Evolutionary conservation across 2,888 invertebrate genomes (phyloP), one percentile per base, ranked within the genome.

Genomic region (Chouioia cunea): DNA sequence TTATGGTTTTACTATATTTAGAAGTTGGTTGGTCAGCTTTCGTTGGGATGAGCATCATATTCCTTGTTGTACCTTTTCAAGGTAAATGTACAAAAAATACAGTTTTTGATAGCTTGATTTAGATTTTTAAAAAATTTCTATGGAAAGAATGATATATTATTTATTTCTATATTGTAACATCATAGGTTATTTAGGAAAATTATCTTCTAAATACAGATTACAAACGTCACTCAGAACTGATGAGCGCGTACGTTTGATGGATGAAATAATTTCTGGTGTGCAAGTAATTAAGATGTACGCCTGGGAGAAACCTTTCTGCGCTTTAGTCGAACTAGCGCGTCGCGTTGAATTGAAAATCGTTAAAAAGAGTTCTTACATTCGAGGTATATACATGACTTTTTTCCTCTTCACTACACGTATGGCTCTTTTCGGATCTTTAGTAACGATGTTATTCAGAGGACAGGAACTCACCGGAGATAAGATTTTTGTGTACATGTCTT

Each of bases 41-140:
- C 44, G 90, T 95, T 57, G 97, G 97, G 14, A 93, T 97, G 64
- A 89, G 91, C 0, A 92, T 94, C 6, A 90, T 97, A 43, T 89
- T 97, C 43, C 82, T 96, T 12, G 92, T 97, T 1, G 91, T 97
- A 65, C 97, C 97, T 0, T 90, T 97, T 48, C 97, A 98, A 89
- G 94, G 93, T 84, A 62, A 10, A 10, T 77, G 36, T 23, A 4
- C 20, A 48, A 14, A 44, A 48, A 10, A 6, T 4, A 27, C 27
- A 27, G n/a, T n/a, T n/a, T 36, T 36, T 36, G 10, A 6, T 36
- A 36, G 36, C n/a, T n/a, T n/a, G n/a, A n/a, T n/a, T n/a, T n/a
- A n/a, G n/a, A n/a, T n/a, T n/a, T n/a, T n/a, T n/a, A n/a, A n/a
- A n/a, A n/a, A n/a, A n/a, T n/a, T n/a, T n/a, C n/a, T n/a, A n/a